Conservation (phyloP, 2,113 vertebrate genomes). For the Pterocles burchelli region DNA sequence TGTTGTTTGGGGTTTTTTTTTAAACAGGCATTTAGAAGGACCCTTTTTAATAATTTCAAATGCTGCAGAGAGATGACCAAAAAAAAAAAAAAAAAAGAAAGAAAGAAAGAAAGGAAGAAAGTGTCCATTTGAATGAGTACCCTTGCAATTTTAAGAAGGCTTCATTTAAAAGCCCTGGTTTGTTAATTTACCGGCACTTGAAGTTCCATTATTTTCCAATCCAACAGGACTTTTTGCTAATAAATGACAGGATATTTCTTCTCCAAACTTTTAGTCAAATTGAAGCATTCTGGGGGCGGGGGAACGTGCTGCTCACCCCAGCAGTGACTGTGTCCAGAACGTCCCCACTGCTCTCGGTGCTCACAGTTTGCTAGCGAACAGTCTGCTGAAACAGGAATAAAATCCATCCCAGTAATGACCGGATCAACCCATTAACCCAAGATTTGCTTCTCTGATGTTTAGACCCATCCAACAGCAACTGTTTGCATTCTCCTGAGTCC, state of each 20-base stretch:
- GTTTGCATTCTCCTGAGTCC: neutral
- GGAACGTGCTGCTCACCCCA: neutral
- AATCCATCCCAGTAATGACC: rapidly evolving
- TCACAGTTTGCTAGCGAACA: neutral
- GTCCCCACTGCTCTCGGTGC: neutral
- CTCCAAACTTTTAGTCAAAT: neutral
- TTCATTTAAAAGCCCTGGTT: neutral
- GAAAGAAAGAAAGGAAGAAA: neutral
- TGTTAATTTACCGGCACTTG: neutral
- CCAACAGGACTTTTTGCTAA: neutral
- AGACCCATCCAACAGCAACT: neutral
- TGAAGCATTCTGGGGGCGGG: rapidly evolving
- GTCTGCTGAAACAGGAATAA: rapidly evolving
- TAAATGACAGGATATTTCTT: neutral
- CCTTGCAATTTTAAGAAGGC: neutral
- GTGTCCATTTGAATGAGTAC: neutral
- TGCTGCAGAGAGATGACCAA: neutral
- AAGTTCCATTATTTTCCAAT: neutral
- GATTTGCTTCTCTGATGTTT: neutral
- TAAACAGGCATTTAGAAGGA: neutral
- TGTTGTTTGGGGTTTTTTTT: neutral
- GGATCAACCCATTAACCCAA: neutral
- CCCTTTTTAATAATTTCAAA: neutral
- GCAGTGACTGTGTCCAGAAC: neutral
- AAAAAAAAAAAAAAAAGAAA: neutral